These are phyloP conservation scores for Hydrophis major DNA, from an alignment of 2,797 vertebrate genomes.

Conservation along the genomic window DNA sequence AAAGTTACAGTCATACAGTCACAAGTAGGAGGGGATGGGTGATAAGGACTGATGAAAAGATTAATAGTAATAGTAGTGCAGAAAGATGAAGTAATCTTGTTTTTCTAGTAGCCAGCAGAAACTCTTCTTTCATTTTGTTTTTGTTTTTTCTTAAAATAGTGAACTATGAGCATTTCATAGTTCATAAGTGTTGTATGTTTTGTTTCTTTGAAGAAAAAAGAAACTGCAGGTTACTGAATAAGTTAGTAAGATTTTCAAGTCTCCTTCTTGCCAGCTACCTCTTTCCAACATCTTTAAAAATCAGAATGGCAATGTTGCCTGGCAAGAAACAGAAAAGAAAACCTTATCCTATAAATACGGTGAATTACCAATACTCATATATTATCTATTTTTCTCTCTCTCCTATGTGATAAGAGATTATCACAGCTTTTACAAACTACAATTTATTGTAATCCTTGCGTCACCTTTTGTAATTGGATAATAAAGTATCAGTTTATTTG, in stretches of 20 bases:
- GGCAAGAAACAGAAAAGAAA: background rate
- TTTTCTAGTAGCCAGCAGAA: background rate
- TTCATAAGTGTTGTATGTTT: background rate
- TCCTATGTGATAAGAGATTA: background rate
- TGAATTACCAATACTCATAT: background rate
- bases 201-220: background rate
- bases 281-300: background rate
- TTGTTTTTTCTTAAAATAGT: background rate
- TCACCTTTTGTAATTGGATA: background rate
- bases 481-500: background rate
- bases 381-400: background rate
- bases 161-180: background rate
- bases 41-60: too few species aligned
- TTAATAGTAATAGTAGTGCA: too few species aligned
- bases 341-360: background rate
- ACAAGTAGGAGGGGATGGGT: too few species aligned
- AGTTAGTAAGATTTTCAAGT: background rate
- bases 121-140: background rate
- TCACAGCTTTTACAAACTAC: background rate
- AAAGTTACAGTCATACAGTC: too few species aligned
- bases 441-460: background rate
- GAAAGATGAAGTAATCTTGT: background rate
- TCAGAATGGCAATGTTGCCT: background rate
- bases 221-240: background rate
- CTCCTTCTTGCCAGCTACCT: background rate